These are phyloP conservation scores for Halesus radiatus DNA, from an alignment of 1,140 invertebrate species.

Conservation along the genomic window DNA sequence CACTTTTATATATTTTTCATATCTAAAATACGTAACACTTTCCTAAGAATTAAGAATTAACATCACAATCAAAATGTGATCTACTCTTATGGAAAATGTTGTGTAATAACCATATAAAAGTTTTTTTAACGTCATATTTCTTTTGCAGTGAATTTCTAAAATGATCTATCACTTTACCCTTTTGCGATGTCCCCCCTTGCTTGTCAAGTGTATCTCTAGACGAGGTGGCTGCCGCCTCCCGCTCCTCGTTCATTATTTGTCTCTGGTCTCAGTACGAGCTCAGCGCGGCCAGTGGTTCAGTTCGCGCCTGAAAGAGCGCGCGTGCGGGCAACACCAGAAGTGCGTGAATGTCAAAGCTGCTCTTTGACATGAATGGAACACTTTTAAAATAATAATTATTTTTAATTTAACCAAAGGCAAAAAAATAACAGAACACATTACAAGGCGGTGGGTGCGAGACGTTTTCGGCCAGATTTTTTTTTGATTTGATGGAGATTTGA, in stretches of 20 bases:
- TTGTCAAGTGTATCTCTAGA: not conserved
- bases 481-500: conserved; percentile 32
- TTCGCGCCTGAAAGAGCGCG: conserved; percentile 23
- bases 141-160: too few species aligned
- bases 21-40: too few species aligned
- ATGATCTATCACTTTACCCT: too few species aligned
- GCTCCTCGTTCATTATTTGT: conserved; percentile 1
- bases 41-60: too few species aligned
- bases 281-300: conserved; percentile 19
- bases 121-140: too few species aligned
- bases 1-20: too few species aligned
- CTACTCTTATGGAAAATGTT: too few species aligned
- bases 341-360: conserved; percentile 33
- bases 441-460: not conserved
- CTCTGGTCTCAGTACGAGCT: not conserved
- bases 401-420: conserved; percentile 13
- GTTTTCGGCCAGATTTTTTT: not conserved
- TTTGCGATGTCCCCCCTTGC: too few species aligned
- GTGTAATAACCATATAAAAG: too few species aligned
- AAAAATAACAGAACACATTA: not conserved
- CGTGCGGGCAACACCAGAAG: conserved; percentile 25
- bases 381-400: conserved; percentile 5
- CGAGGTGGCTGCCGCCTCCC: conserved; percentile 7
- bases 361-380: conserved; percentile 35
- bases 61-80: too few species aligned